phyloP scores from a whole-genome alignment of 37 sponge, comb jelly and placozoan genomes.

The Hormiphora californensis region DNA sequence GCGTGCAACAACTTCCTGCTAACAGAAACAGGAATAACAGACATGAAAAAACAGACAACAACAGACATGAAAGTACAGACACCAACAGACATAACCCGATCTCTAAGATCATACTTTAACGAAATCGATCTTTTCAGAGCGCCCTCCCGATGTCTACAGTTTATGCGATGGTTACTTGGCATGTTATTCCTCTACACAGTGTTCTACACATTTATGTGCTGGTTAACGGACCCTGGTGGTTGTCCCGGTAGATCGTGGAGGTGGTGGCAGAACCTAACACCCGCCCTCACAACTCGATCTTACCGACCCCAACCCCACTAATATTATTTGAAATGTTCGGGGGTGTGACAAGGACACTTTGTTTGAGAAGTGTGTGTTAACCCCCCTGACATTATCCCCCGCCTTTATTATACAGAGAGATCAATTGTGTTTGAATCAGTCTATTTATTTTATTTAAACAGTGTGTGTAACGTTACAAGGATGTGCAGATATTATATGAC shows the following conservation, averaged over 20 bases:
- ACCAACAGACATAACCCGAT: not conserved
- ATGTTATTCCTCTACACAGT: constrained; percentile 2
- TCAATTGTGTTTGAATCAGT: too few species aligned
- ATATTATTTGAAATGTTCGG: too few species aligned
- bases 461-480: too few species aligned
- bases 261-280: constrained; percentile 18
- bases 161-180: not conserved
- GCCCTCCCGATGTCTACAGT: constrained; percentile 1
- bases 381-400: too few species aligned
- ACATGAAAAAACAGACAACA: not conserved
- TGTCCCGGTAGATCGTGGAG: constrained; percentile 12
- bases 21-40: not conserved
- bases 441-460: too few species aligned
- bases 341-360: too few species aligned
- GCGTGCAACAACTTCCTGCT: not conserved
- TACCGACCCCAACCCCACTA: constrained; percentile 9
- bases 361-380: too few species aligned
- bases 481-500: too few species aligned
- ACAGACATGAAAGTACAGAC: not conserved
- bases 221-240: constrained; percentile 2
- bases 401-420: too few species aligned
- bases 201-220: constrained; percentile 24
- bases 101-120: not conserved
- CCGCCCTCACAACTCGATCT: not conserved
- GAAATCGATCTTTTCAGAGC: not conserved